These are phyloP conservation scores for Gymnopithys bicolor DNA, from an alignment of 2,797 vertebrate species.

Conservation along the genomic window DNA sequence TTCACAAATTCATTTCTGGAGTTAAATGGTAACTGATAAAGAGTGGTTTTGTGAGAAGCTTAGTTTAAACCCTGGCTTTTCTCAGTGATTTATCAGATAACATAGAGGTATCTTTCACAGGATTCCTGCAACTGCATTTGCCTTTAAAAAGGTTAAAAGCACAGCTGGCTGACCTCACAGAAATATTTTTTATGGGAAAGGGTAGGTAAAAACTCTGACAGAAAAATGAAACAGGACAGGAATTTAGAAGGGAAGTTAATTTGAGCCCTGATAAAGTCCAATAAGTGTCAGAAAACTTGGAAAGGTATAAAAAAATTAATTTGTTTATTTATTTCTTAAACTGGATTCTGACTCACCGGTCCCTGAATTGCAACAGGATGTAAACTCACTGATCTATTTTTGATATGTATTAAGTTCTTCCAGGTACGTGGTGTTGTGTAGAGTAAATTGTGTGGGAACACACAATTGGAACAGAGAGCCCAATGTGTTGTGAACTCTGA, in stretches of 20 bases:
- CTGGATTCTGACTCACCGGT: background rate
- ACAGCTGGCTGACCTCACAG: background rate
- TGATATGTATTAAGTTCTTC: background rate
- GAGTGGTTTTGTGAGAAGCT: background rate
- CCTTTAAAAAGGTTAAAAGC: background rate
- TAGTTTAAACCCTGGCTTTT: background rate
- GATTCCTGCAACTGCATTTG: background rate
- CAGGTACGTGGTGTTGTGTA: background rate
- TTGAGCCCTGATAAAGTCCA: background rate
- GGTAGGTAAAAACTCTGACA: background rate
- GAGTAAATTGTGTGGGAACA: background rate
- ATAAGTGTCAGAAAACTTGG: background rate
- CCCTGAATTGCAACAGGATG: background rate
- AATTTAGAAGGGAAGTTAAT: background rate
- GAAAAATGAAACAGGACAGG: background rate
- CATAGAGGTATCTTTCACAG: background rate
- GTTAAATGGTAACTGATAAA: slow-evolving; percentile 30
- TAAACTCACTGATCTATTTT: background rate
- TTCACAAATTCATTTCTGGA: slow-evolving; percentile 1
- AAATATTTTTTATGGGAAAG: background rate
- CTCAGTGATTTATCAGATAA: background rate
- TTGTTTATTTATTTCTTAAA: background rate
- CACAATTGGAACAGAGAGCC: background rate
- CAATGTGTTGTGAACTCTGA: background rate
- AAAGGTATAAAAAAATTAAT: background rate